Conservation (phyloP, 2,797 vertebrate genomes). For the Myotis pilosus region DNA sequence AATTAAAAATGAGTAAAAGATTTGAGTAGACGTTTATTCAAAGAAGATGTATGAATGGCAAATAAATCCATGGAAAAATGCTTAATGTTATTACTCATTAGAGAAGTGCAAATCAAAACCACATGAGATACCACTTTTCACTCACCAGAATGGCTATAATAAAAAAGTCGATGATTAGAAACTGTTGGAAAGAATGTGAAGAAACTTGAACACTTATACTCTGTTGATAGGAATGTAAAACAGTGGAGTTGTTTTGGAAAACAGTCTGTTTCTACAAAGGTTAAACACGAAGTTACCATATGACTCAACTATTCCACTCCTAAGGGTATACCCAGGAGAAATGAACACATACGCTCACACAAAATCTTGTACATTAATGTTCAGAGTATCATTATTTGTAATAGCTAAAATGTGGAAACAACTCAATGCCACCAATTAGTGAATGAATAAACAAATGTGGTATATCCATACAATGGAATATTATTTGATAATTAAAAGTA, state of each 20-base stretch:
- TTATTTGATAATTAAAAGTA: not conserved
- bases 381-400: not conserved
- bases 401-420: not conserved
- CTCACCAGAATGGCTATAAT: not conserved
- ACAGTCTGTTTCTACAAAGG: not conserved
- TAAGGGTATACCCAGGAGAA: not conserved
- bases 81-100: not conserved
- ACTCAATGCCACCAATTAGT: not conserved
- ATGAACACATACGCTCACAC: not conserved
- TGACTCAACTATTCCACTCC: not conserved
- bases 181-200: not conserved
- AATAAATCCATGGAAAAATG: not conserved
- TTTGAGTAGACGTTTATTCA: not conserved
- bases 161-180: not conserved
- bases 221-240: not conserved
- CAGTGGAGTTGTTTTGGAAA: not conserved
- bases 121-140: not conserved
- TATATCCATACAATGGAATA: not conserved
- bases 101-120: not conserved
- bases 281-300: not conserved
- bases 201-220: not conserved
- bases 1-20: not conserved
- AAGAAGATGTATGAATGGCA: not conserved
- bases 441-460: not conserved
- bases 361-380: not conserved